Conservation (phyloP, 2,888 invertebrate species). For the Drosophila sordidapex region DNA sequence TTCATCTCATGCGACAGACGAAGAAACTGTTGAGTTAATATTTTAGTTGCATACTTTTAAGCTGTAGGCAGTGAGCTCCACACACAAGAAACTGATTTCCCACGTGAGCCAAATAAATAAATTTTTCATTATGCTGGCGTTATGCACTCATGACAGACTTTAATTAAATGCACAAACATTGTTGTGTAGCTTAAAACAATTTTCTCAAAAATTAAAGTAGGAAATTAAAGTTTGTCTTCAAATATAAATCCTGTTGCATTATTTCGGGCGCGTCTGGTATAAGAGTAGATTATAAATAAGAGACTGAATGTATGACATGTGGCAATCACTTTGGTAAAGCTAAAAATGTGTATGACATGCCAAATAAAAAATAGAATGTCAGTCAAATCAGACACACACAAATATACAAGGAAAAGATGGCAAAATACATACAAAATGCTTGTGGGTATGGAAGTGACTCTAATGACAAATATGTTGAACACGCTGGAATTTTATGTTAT, state of each 20-base stretch:
- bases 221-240: neutral
- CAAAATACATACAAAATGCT: slow-evolving; percentile 8
- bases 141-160: neutral
- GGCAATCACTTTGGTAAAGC: slow-evolving; percentile 8
- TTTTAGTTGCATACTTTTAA: neutral
- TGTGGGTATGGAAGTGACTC: slow-evolving; percentile 7
- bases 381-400: neutral
- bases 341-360: slow-evolving; percentile 11
- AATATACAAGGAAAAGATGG: neutral
- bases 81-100: neutral
- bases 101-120: neutral
- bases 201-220: neutral
- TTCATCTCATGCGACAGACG: neutral
- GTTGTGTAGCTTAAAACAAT: neutral
- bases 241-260: slow-evolving; percentile 46
- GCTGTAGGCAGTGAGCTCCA: neutral
- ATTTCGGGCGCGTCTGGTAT: slow-evolving; percentile 31
- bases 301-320: slow-evolving; percentile 9
- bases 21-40: neutral
- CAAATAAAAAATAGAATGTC: slow-evolving; percentile 1
- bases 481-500: slow-evolving; percentile 20
- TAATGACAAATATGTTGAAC: slow-evolving; percentile 31
- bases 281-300: slow-evolving; percentile 14
- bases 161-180: neutral
- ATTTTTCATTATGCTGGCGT: neutral